These are phyloP conservation scores for Papilio aristodemus DNA, from an alignment of 1,140 invertebrate species.

Conservation along the genomic window DNA sequence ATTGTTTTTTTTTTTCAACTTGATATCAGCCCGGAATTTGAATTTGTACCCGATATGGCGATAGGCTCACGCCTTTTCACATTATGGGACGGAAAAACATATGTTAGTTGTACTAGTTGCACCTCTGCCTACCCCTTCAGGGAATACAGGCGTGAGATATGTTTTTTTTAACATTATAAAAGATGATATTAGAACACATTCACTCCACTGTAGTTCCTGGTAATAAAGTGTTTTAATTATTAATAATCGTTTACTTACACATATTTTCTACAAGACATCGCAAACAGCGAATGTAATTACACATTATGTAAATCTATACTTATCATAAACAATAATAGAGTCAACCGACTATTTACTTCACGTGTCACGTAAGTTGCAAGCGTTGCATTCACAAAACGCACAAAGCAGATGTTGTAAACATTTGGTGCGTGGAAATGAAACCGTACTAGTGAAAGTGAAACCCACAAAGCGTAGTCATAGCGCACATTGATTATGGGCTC, in stretches of 20 bases:
- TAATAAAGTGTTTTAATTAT: not conserved
- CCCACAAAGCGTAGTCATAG: slow-evolving; percentile 34
- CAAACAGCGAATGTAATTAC: not conserved
- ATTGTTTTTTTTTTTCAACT: too few species aligned
- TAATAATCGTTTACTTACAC: not conserved
- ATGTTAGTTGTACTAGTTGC: too few species aligned
- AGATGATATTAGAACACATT: too few species aligned
- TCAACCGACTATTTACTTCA: slow-evolving; percentile 14
- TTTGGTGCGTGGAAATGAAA: slow-evolving; percentile 58
- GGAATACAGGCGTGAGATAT: too few species aligned
- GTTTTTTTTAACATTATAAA: not conserved
- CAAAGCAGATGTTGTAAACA: slow-evolving; percentile 53
- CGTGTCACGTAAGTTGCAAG: slow-evolving; percentile 23
- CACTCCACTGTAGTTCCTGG: not conserved
- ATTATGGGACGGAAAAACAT: too few species aligned
- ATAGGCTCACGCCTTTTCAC: too few species aligned
- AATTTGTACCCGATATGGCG: too few species aligned
- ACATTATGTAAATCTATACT: slow-evolving; percentile 1
- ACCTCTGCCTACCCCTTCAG: too few species aligned
- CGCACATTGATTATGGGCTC: slow-evolving; percentile 21
- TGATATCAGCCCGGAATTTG: too few species aligned
- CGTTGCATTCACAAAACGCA: slow-evolving; percentile 30
- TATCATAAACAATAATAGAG: slow-evolving; percentile 12
- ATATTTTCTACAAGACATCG: not conserved
- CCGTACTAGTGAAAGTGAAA: slow-evolving; percentile 50